These are phyloP conservation scores for Hedychridium roseum DNA, from an alignment of 2,888 invertebrate species.

Conservation along the genomic window DNA sequence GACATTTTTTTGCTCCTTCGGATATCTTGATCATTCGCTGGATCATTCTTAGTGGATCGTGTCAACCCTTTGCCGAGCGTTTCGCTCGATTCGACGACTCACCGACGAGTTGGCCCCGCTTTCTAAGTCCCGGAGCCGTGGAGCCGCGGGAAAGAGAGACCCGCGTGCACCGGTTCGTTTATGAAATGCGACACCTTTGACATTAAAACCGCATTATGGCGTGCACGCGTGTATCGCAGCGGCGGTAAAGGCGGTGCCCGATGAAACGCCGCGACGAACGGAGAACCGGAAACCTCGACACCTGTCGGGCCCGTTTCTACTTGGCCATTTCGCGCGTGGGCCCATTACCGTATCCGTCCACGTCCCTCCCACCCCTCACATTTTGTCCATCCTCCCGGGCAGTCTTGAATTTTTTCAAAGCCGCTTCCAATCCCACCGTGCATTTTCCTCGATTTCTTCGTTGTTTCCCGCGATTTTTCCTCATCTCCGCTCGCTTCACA, in stretches of 20 bases:
- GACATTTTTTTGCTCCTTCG: too few relatives aligned
- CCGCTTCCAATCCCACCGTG: not conserved
- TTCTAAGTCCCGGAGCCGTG: constrained; percentile 17
- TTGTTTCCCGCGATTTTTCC: not conserved
- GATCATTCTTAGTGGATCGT: too few relatives aligned
- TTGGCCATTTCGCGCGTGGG: constrained; percentile 12
- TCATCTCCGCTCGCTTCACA: too few relatives aligned
- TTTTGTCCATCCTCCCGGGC: not conserved
- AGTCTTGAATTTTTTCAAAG: not conserved
- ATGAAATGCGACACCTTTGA: constrained; percentile 35
- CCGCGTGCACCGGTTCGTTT: constrained; percentile 26
- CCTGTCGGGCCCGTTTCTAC: constrained; percentile 21
- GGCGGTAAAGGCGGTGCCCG: too few relatives aligned
- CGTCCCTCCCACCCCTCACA: not conserved
- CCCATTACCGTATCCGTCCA: not conserved
- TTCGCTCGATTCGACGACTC: constrained; percentile 8
- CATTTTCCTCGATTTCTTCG: not conserved
- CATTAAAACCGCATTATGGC: constrained; percentile 36
- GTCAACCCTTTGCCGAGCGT: too few relatives aligned
- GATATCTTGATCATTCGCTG: too few relatives aligned
- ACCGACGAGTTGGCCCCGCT: too few relatives aligned
- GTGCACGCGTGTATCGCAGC: constrained; percentile 12
- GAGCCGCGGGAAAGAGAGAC: constrained; percentile 9
- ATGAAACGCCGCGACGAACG: constrained; percentile 11
- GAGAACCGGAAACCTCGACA: constrained; percentile 30